Conservation (phyloP, 2,113 vertebrate species). For the Dasyurus viverrinus region DNA sequence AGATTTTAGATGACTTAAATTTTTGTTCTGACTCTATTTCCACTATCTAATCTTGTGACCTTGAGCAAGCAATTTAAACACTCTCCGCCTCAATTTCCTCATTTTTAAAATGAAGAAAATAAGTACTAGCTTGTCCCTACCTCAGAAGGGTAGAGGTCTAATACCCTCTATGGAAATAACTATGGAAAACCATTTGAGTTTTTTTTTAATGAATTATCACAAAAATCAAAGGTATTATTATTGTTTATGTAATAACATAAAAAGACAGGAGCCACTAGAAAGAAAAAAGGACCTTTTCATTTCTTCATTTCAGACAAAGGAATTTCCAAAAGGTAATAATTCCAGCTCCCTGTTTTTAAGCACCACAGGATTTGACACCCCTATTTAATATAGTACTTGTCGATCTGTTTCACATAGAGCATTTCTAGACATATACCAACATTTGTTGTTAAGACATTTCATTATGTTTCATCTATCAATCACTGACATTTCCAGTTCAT, state of each 20-base stretch:
- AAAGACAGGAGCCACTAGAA: background rate
- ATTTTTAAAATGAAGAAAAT: background rate
- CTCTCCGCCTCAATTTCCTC: background rate
- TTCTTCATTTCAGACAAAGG: conserved; percentile 24
- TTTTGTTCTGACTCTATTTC: background rate
- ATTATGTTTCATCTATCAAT: conserved; percentile 3
- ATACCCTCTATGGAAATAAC: background rate
- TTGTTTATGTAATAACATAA: background rate
- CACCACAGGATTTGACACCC: background rate
- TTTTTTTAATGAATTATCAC: background rate
- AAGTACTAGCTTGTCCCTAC: background rate
- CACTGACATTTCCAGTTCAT: conserved; percentile 26
- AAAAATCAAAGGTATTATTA: background rate
- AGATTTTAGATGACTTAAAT: background rate
- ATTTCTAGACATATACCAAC: background rate
- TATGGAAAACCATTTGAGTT: conserved; percentile 1
- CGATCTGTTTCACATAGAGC: background rate
- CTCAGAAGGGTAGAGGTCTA: conserved; percentile 16
- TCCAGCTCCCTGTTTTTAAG: background rate
- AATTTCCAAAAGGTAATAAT: background rate
- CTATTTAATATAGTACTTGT: background rate
- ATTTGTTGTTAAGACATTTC: background rate
- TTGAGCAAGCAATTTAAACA: background rate
- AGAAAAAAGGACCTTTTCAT: background rate
- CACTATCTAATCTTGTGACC: background rate